phyloP scores from a whole-genome alignment of 2,113 vertebrate species.

The Pteropus alecto region DNA sequence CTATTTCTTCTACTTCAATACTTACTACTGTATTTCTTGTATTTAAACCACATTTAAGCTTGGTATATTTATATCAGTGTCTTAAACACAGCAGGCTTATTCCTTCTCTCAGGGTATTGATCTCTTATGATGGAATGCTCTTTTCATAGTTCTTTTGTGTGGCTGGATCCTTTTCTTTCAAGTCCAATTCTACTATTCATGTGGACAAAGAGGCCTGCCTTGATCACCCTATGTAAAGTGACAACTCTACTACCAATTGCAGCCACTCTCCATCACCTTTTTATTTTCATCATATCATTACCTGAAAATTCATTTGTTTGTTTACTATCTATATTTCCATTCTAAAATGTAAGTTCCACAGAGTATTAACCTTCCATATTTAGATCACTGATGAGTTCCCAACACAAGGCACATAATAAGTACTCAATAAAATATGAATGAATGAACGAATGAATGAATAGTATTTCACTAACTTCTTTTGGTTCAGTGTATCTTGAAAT shows the following conservation, averaged over 20 bases:
- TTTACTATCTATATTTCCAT: neutral
- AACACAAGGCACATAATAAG: neutral
- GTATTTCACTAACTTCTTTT: neutral
- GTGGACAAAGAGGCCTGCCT: neutral
- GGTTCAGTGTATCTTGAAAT: neutral
- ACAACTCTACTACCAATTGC: neutral
- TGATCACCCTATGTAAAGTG: neutral
- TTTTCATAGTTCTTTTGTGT: neutral
- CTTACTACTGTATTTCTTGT: neutral
- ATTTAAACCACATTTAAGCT: neutral
- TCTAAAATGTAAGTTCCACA: neutral
- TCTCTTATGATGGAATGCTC: neutral
- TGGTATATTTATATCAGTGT: neutral
- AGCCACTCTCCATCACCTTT: neutral
- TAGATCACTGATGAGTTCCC: neutral
- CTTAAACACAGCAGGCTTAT: neutral
- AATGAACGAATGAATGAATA: neutral
- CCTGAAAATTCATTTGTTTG: neutral
- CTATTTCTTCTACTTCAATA: neutral
- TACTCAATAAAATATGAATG: neutral
- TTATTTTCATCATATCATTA: neutral
- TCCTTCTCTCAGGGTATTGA: neutral
- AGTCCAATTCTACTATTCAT: neutral
- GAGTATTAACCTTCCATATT: neutral
- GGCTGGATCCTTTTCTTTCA: neutral